phyloP scores from a whole-genome alignment of 2,113 vertebrate genomes.

The Morone saxatilis region DNA sequence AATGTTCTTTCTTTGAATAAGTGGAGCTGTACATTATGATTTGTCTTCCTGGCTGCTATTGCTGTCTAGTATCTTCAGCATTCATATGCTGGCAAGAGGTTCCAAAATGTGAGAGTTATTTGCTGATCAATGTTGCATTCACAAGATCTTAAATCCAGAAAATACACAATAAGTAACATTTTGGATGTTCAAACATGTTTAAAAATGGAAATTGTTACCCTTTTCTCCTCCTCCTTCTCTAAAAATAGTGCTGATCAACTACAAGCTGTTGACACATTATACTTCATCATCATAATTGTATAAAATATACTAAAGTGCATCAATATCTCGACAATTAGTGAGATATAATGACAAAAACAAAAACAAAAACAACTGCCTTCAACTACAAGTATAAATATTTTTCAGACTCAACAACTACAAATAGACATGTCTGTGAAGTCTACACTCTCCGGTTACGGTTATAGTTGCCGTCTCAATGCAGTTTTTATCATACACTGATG shows the following conservation, averaged over 20 bases:
- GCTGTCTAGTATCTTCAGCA: not conserved
- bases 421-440: conserved; percentile 5
- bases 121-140: not conserved
- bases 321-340: not conserved
- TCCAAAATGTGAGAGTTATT: not conserved
- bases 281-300: not conserved
- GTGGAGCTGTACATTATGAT: too few relatives aligned
- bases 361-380: not conserved
- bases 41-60: too few relatives aligned
- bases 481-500: conserved; percentile 54
- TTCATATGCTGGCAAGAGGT: not conserved
- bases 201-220: not conserved
- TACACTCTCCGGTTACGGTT: conserved; percentile 35
- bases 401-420: conserved; percentile 9
- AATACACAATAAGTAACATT: not conserved
- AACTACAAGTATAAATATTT: conserved; percentile 10
- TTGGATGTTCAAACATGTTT: not conserved
- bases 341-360: not conserved
- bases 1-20: too few relatives aligned
- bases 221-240: not conserved
- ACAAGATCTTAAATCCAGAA: not conserved
- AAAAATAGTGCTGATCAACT: not conserved
- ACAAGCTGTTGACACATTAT: not conserved
- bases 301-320: not conserved
- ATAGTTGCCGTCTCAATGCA: conserved; percentile 32